Evolutionary conservation across 2,888 invertebrate genomes (phyloP).

Genomic region (Pollenia amentaria): DNA sequence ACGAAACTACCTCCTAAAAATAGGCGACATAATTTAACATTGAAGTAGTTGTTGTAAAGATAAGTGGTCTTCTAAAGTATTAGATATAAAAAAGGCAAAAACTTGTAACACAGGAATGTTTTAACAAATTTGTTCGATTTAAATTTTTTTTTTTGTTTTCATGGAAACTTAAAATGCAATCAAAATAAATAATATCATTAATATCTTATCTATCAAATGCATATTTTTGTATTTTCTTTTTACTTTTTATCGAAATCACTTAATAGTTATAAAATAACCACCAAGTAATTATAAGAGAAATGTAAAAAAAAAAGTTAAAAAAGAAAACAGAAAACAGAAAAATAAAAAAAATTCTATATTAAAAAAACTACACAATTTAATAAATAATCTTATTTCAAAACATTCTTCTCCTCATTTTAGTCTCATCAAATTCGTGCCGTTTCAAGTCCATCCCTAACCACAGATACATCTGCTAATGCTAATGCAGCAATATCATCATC

Average conservation of each 20-base stretch:
- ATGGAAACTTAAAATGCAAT: constrained; percentile 28
- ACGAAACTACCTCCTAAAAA: no score
- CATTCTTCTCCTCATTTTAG: constrained; percentile 77
- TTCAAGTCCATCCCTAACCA: constrained; percentile 83
- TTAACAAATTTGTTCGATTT: neutral
- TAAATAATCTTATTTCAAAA: neutral
- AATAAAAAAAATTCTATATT: neutral
- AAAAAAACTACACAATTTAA: neutral
- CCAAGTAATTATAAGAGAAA: constrained; percentile 21
- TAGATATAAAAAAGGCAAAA: no score
- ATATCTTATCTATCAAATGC: constrained; percentile 21
- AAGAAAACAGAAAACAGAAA: neutral
- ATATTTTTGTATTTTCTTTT: constrained; percentile 15
- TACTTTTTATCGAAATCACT: constrained; percentile 5
- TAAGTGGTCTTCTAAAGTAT: no score
- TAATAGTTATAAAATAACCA: constrained; percentile 1
- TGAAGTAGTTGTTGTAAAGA: no score
- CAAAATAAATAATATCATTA: constrained; percentile 18
- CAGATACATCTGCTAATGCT: constrained; percentile 76
- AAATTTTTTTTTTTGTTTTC: constrained; percentile 3
- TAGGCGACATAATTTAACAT: no score
- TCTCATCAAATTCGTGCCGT: constrained; percentile 84
- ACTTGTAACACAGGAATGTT: no score
- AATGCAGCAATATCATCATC: constrained; percentile 31
- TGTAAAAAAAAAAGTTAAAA: neutral